A percentile compares a stretch with the other conserved stretches of the same genome.
Evolutionary conservation across 2,797 vertebrate species (phyloP).

Genomic region (Acridotheres tristis): DNA sequence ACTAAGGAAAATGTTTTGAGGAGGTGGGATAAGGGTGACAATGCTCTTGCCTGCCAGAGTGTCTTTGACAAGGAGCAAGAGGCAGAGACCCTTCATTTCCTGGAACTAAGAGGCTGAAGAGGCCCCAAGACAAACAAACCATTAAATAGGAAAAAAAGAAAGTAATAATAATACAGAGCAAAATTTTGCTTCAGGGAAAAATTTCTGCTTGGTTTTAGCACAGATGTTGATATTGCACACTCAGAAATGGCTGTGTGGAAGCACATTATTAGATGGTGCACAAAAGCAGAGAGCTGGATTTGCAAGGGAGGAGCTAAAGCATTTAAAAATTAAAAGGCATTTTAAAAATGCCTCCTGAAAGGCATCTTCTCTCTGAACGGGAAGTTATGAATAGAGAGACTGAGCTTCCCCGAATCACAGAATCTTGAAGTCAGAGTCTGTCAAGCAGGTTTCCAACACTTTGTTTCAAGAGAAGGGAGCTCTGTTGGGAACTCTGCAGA

Average conservation of each 20-base stretch:
- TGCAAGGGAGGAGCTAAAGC: conserved; percentile 4
- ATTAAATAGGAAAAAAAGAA: conserved; percentile 9
- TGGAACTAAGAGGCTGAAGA: not conserved
- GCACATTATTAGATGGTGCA: not conserved
- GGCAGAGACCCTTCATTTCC: not conserved
- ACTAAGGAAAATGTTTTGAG: not conserved
- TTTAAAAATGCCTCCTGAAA: not conserved
- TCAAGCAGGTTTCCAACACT: not conserved
- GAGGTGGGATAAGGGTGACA: not conserved
- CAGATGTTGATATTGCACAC: conserved; percentile 23
- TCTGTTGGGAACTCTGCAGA: not conserved
- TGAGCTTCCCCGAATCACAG: not conserved
- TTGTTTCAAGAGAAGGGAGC: not conserved
- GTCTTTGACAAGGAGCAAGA: not conserved
- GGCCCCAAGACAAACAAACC: not conserved
- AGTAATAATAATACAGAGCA: conserved; percentile 9
- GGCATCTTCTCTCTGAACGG: not conserved
- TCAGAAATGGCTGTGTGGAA: conserved; percentile 3
- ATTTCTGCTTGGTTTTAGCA: conserved; percentile 25
- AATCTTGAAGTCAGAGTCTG: not conserved
- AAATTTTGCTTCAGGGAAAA: conserved; percentile 39
- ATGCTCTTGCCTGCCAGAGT: not conserved
- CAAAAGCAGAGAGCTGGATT: not conserved
- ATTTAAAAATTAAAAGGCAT: conserved; percentile 48
- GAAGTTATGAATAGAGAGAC: not conserved